Evolutionary conservation across 2,113 vertebrate genomes (phyloP), one percentile per base, ranked within the genome.

Genomic region (Alces alces): DNA sequence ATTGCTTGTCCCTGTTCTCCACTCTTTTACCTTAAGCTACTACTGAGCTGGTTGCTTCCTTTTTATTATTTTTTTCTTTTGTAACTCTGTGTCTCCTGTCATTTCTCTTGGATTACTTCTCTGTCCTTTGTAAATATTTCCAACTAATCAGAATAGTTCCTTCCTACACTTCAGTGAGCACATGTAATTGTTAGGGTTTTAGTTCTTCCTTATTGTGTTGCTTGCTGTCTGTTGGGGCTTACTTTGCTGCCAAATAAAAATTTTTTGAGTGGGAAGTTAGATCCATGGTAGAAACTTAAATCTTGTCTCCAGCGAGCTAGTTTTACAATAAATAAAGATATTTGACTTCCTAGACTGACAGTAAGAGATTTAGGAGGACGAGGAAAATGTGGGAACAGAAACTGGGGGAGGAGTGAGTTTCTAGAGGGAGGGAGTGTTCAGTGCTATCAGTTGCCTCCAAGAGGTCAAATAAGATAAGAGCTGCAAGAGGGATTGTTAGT

Each of bases 21-120:
- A 25, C 33, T 85, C 17, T 61, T 28, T 43, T 73, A 5, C 6
- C 98, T 93, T 98, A 30, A 97, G 93, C 98, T 91, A 97, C 97
- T 95, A 92, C 97, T 98, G 98, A 92, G 89, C 70, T 91, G 64
- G 13, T 54, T 57, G 33, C 55, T 43, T 33, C 54, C 25, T 66
- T 97, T 98, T 88, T 57, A 47, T 55, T 91, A 70, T 90, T 91
- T 87, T 54, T 89, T 89, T 50, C 43, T 80, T 85, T 88, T 36
- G 30, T 86, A 61, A 25, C 45, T 95, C n/a, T 95, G 2, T 66
- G 15, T 93, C n/a, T n/a, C 84, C 3, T 45, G 23, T 91, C 83
- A 91, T 66, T 73, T 91, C 73, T 76, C 89, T 96, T 93, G 27
- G 85, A 87, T 73, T 50, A 85, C 90, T 94, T 98, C 91, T 90